Conservation (phyloP, 2,797 vertebrate species). For the Urosaurus nigricauda region DNA sequence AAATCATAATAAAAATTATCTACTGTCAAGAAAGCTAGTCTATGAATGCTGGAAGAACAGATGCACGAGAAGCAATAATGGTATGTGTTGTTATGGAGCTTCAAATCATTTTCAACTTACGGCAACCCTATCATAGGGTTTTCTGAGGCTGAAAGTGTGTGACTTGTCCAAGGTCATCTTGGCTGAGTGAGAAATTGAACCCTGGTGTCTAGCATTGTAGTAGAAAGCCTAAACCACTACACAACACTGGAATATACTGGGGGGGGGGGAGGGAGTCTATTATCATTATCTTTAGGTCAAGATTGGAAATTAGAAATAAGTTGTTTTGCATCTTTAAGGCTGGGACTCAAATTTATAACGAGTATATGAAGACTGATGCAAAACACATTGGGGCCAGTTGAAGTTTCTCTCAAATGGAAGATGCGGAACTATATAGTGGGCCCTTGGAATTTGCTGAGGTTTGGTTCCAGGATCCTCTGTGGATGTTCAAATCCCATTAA, state of each 20-base stretch:
- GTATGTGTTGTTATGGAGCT: background rate
- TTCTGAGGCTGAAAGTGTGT: too few species aligned
- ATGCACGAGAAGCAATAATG: background rate
- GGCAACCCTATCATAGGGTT: too few species aligned
- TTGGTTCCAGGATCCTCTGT: too few species aligned
- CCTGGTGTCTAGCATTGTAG: too few species aligned
- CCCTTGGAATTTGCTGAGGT: too few species aligned
- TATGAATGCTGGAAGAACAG: background rate
- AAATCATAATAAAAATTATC: constrained; percentile 10
- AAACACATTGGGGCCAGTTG: background rate
- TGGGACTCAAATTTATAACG: background rate
- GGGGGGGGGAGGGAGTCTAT: background rate
- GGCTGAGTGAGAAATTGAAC: too few species aligned
- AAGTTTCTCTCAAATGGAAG: background rate
- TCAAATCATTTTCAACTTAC: too few species aligned
- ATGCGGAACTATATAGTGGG: too few species aligned
- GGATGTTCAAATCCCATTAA: too few species aligned
- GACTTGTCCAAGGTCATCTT: too few species aligned
- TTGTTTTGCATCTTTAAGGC: background rate
- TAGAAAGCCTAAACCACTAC: too few species aligned
- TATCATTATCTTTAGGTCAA: background rate
- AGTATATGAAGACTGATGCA: background rate
- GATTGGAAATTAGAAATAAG: background rate
- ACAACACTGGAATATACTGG: too few species aligned
- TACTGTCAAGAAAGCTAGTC: background rate